Evolutionary conservation across 2,113 vertebrate genomes (phyloP).

Genomic region (Lucifuga dentata): DNA sequence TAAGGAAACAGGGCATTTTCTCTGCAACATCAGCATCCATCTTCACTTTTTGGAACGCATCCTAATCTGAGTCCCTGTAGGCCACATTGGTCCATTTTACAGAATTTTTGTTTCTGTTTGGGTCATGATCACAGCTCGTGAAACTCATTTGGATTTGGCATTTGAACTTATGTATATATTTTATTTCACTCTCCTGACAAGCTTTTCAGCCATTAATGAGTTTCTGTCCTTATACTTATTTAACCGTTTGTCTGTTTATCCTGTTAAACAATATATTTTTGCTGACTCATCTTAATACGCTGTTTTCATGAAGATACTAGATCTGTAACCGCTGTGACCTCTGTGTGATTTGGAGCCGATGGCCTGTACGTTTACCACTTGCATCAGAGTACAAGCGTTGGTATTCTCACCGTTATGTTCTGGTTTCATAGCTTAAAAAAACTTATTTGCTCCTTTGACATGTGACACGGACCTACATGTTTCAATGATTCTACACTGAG

Average conservation of each 20-base stretch:
- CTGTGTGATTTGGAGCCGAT: background rate
- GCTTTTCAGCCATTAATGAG: no score
- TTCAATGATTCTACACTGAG: no score
- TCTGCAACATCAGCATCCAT: constrained; percentile 16
- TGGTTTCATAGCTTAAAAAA: background rate
- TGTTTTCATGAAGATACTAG: constrained; percentile 13
- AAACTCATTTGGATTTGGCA: background rate
- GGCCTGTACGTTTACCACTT: background rate
- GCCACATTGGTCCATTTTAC: background rate
- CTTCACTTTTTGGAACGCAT: background rate
- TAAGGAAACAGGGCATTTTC: constrained; percentile 27
- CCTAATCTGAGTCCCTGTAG: background rate
- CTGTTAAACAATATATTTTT: background rate
- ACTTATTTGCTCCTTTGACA: background rate
- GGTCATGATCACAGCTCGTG: background rate
- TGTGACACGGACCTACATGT: no score
- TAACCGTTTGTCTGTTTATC: background rate
- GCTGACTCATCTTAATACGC: background rate
- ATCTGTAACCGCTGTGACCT: background rate
- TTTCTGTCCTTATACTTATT: no score
- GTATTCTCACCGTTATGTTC: background rate
- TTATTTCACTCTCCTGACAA: no score
- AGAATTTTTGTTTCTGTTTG: no score
- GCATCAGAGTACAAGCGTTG: background rate
- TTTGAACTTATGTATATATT: no score